Evolutionary conservation across 2,888 invertebrate genomes (phyloP).

Genomic region (Xestia rhomboidea): DNA sequence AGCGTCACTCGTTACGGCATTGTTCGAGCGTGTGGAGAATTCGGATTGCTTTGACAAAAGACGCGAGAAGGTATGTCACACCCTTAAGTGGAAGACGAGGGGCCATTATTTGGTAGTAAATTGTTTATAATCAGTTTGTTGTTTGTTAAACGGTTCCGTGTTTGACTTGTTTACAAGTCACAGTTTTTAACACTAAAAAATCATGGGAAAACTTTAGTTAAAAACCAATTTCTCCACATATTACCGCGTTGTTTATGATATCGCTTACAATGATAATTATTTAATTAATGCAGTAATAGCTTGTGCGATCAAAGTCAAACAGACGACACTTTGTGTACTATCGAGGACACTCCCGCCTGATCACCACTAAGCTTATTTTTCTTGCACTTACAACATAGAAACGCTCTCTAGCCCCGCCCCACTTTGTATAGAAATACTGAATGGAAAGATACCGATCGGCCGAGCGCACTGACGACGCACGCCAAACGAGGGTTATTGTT

Average conservation of each 20-base stretch:
- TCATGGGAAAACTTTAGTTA: not conserved
- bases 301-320: not conserved
- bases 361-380: too few relatives aligned
- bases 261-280: not conserved
- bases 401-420: too few relatives aligned
- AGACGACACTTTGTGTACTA: not conserved
- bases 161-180: not conserved
- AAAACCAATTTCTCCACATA: too few relatives aligned
- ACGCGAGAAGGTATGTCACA: slow-evolving; percentile 40
- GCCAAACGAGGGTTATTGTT: too few relatives aligned
- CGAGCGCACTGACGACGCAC: too few relatives aligned
- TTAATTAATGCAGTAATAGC: not conserved
- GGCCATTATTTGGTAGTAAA: slow-evolving; percentile 19
- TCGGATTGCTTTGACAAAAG: slow-evolving; percentile 65
- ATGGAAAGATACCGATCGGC: too few relatives aligned
- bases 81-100: not conserved
- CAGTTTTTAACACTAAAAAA: not conserved
- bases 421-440: too few relatives aligned
- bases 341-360: too few relatives aligned
- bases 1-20: slow-evolving; percentile 59
- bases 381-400: too few relatives aligned
- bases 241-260: too few relatives aligned
- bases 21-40: slow-evolving; percentile 63
- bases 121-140: slow-evolving; percentile 20
- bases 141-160: not conserved